Base-by-base conservation (phyloP, 1,140 invertebrate species). In the Monochamus saltuarius region DNA sequence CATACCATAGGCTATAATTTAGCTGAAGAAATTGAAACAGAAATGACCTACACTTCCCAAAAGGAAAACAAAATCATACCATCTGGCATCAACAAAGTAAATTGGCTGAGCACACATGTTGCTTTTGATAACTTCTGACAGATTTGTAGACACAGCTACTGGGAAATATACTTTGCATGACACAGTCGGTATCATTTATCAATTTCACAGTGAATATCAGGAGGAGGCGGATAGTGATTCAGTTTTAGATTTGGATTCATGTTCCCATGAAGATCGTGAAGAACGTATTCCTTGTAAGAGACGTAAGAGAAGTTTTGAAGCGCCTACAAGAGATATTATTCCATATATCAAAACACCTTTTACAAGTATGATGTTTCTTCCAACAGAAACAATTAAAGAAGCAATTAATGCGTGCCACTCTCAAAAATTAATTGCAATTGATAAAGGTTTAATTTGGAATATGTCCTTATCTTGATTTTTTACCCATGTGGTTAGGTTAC, bases 101-200 rank as follows among this genome's bases (percentile, higher is more conserved):
- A 59, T 22, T 19, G 59, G 16, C 40, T 61, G n/a, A 58, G 42
- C 47, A 79, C 76, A 38, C 52, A 67, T 49, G 62, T 79, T 43
- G 78, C 76, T 0, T 80, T 67, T 56, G 77, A 80, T 54, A 80
- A 79, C 67, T 80, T n/a, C 72, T 56, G 78, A 80, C 66, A 60
- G 75, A 1, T 77, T 66, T 52, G 75, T 76, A 13, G 75, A 80
- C 35, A 79, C 78, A 19, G 9, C 45, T 11, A 67, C 19, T 61
- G 78, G 78, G 16, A 78, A 76, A 61, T 75, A 77, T 59, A 80
- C 76, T 7, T 35, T 80, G 46, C 76, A 80, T 62, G 79, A 80
- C 39, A 80, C 75, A 29, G 22, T 29, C 6, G 22, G 22, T 29
- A 29, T 29, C 2, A 29, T 29, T 6, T 29, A 29, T 29, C 22